Percentiles rank a stretch among this genome's conserved stretches.
These are phyloP conservation scores for Pleuronectes platessa DNA, from an alignment of 2,113 vertebrate species.

Conservation along the genomic window DNA sequence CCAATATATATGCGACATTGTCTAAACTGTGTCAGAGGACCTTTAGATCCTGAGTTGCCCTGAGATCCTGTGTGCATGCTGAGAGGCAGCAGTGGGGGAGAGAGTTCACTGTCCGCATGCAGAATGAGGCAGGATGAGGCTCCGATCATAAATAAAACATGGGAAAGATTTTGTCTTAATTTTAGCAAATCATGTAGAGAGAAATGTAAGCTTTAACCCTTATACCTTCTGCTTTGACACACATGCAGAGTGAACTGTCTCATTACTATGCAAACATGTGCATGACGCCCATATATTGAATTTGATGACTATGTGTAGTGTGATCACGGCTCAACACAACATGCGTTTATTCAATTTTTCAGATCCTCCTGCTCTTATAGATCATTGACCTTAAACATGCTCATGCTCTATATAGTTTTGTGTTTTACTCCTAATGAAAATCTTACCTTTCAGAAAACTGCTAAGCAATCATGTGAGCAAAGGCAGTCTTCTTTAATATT, in stretches of 20 bases:
- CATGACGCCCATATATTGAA: not conserved
- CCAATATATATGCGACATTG: too few relatives aligned
- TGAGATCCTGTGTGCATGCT: too few relatives aligned
- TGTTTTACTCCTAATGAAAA: too few relatives aligned
- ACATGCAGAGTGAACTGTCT: conserved; percentile 12
- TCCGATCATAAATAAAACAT: conserved; percentile 55
- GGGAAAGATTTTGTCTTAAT: conserved; percentile 30
- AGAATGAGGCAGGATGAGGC: conserved; percentile 24
- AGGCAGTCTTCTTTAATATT: too few relatives aligned
- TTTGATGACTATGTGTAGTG: not conserved
- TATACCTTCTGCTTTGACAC: conserved; percentile 29
- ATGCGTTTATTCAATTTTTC: too few relatives aligned
- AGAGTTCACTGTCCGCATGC: conserved; percentile 36
- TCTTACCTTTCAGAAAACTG: too few relatives aligned
- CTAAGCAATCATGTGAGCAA: too few relatives aligned
- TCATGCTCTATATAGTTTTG: too few relatives aligned
- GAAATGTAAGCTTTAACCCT: conserved; percentile 2
- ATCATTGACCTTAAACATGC: not conserved
- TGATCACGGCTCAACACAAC: too few relatives aligned
- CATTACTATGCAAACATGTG: conserved; percentile 12
- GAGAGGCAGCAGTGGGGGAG: too few relatives aligned
- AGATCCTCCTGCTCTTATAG: not conserved
- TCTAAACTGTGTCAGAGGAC: too few relatives aligned
- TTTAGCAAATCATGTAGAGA: conserved; percentile 17
- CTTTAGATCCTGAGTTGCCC: too few relatives aligned